phyloP scores from a whole-genome alignment of 1,140 invertebrate genomes.

The Lithobius niger region DNA sequence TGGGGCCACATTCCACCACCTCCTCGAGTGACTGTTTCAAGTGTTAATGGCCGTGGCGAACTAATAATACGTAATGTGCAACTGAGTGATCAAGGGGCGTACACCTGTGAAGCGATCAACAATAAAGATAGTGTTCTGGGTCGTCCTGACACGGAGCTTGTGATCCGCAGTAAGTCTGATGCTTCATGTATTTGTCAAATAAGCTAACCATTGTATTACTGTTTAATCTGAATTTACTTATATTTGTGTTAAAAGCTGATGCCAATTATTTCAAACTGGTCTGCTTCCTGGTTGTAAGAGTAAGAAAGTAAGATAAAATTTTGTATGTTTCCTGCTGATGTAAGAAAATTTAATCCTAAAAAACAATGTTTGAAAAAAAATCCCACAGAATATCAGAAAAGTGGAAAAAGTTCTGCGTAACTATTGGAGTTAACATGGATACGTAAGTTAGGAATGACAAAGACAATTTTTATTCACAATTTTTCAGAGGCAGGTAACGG shows the following conservation, averaged over 20 bases:
- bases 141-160: slow-evolving; percentile 75
- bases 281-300: too few species aligned
- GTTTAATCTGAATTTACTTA: slow-evolving; percentile 2
- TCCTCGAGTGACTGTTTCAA: slow-evolving; percentile 59
- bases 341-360: too few species aligned
- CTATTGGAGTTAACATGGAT: too few species aligned
- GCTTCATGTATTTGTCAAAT: not conserved
- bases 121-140: slow-evolving; percentile 69
- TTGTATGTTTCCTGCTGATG: too few species aligned
- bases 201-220: not conserved
- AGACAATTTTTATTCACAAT: too few species aligned
- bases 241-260: slow-evolving; percentile 2
- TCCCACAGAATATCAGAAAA: too few species aligned
- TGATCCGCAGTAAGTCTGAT: slow-evolving; percentile 44
- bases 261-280: too few species aligned
- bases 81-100: slow-evolving; percentile 75
- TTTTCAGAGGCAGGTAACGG: too few species aligned
- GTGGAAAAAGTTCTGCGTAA: too few species aligned
- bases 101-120: slow-evolving; percentile 95
- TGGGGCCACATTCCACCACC: slow-evolving; percentile 85
- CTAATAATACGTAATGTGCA: slow-evolving; percentile 65
- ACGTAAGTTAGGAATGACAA: too few species aligned
- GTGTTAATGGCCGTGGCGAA: slow-evolving; percentile 60
- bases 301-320: too few species aligned
- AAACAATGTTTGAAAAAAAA: too few species aligned